Percentiles rank a stretch among this genome's conserved stretches.
phyloP scores from a whole-genome alignment of 2,888 invertebrate genomes.

The Ypsolopha scabrella region DNA sequence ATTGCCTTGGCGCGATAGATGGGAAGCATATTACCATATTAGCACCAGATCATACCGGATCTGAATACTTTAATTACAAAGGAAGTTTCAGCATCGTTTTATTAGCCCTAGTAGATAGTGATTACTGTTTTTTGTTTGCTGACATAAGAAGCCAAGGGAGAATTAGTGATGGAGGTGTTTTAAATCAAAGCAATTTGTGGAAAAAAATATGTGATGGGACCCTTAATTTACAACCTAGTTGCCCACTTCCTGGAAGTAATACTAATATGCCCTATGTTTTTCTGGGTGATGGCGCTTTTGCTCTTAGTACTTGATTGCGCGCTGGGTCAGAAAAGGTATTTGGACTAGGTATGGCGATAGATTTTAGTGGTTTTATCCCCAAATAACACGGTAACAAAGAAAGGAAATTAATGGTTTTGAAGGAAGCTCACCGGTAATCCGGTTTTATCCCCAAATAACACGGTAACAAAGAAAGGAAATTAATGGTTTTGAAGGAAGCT shows the following conservation, averaged over 20 bases:
- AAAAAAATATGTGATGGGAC: neutral
- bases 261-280: slow-evolving; percentile 3
- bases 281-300: slow-evolving; percentile 5
- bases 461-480: too few relatives aligned
- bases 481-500: too few relatives aligned
- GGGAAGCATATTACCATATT: neutral
- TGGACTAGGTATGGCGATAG: too few relatives aligned
- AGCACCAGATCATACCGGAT: neutral
- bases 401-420: too few relatives aligned
- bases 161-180: neutral
- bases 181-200: neutral
- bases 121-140: neutral
- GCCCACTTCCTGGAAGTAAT: neutral
- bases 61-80: neutral
- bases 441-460: too few relatives aligned
- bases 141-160: neutral
- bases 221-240: neutral
- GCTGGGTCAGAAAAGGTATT: too few relatives aligned
- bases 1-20: too few relatives aligned
- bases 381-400: too few relatives aligned
- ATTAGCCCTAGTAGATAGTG: neutral
- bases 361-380: too few relatives aligned
- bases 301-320: too few relatives aligned
- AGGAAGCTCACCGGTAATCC: too few relatives aligned
- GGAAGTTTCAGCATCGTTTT: neutral